These are phyloP conservation scores for Myotis vivesi DNA, from an alignment of 2,797 vertebrate genomes.

Conservation along the genomic window DNA sequence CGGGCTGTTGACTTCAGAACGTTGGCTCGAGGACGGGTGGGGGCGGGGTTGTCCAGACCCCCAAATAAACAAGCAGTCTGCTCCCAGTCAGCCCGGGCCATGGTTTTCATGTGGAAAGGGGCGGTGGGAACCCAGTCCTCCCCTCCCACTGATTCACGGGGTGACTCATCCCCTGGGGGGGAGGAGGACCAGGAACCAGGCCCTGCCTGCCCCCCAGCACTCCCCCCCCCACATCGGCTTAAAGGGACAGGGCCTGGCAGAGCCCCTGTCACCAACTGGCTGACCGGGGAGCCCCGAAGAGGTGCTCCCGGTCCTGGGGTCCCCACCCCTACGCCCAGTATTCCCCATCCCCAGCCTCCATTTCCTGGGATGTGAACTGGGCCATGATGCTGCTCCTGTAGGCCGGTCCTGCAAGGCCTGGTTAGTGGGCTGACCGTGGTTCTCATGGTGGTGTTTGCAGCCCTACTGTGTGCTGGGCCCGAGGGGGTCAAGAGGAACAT, in stretches of 20 bases:
- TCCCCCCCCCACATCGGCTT: neutral
- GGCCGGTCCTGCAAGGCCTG: neutral
- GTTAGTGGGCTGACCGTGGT: fast-evolving
- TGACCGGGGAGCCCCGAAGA: neutral
- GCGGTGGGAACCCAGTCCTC: neutral
- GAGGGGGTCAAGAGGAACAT: neutral
- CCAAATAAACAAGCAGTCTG: slow-evolving; percentile 62
- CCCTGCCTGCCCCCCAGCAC: neutral
- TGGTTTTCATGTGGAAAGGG: slow-evolving; percentile 35
- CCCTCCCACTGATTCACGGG: slow-evolving; percentile 54
- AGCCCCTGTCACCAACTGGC: neutral
- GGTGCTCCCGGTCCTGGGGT: too few species aligned
- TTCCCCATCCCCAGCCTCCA: neutral
- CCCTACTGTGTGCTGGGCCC: neutral
- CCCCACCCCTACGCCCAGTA: neutral
- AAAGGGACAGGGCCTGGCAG: slow-evolving; percentile 44
- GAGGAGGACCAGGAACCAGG: neutral
- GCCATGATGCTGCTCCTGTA: fast-evolving
- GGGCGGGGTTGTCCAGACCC: slow-evolving; percentile 51
- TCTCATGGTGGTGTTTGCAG: neutral
- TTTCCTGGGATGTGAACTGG: neutral
- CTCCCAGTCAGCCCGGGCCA: slow-evolving; percentile 29
- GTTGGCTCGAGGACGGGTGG: neutral
- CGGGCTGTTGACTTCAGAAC: slow-evolving; percentile 42
- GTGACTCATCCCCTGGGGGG: slow-evolving; percentile 55